Evolutionary conservation across 1,140 invertebrate genomes (phyloP).

Genomic region (Cecropterus lyciades): DNA sequence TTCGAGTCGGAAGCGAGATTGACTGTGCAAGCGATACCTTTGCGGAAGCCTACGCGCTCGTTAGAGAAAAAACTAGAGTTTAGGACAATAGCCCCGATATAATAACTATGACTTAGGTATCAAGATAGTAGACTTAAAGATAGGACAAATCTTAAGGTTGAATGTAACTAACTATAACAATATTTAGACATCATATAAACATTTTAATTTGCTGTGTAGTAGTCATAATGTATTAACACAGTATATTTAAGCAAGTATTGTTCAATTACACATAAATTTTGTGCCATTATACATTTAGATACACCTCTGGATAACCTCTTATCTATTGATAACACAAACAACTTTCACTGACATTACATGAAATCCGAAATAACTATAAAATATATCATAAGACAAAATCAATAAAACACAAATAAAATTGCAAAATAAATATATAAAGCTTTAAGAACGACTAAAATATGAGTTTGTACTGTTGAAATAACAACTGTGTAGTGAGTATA

Average conservation of each 20-base stretch:
- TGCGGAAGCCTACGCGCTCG: constrained; percentile 59
- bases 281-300: constrained; percentile 57
- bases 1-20: constrained; percentile 72
- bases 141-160: constrained; percentile 63
- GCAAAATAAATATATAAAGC: constrained; percentile 55
- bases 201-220: constrained; percentile 26
- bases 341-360: constrained; percentile 35
- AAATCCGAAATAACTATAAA: too few relatives aligned
- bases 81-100: constrained; percentile 49
- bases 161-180: constrained; percentile 51
- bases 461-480: constrained; percentile 70
- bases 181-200: constrained; percentile 41
- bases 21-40: constrained; percentile 69
- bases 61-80: constrained; percentile 52
- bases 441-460: constrained; percentile 63
- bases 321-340: constrained; percentile 32
- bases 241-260: constrained; percentile 42
- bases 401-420: constrained; percentile 43
- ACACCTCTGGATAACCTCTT: constrained; percentile 39
- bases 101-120: constrained; percentile 76
- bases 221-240: constrained; percentile 31
- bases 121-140: constrained; percentile 65
- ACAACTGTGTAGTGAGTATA: constrained; percentile 47
- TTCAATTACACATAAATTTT: constrained; percentile 47
- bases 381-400: constrained; percentile 51